Evolutionary conservation across 1,140 invertebrate genomes (phyloP), one percentile per base, ranked within the genome.

Genomic region (Caenorhabditis briggsae): DNA sequence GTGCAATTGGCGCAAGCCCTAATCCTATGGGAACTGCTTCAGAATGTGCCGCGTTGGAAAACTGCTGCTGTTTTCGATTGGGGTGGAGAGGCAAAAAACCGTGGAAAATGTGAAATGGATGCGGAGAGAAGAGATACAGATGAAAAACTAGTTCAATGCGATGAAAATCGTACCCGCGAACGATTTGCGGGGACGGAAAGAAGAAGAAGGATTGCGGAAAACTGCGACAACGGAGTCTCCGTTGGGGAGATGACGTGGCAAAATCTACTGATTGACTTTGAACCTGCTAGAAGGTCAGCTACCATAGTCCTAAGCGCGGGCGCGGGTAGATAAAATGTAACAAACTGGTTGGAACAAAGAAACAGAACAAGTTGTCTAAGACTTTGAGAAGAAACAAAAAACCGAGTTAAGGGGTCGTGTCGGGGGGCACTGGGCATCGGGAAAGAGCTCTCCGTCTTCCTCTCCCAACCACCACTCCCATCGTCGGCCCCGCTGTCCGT

Each of bases 141-240:
- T 9, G 14, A 78, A 78, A 78, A 78, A 78, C 70, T 78, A 78
- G 70, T 78, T 78, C 70, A 78, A 50, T 50, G 70, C 70, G 70
- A 78, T 78, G 70, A 46, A 78, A 78, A 78, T 78, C 70, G 70
- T 78, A 78, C 70, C 70, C 70, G 70, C 33, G 33, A 33, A 78
- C 70, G 43, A 23, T 41, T 50, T 18, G n/a, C 20, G 70, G 20
- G 9, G 70, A 3, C 3, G 41, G 61, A n/a, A 12, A 46, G 23
- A 25, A 46, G 41, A 33, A 65, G 61, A 65, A 65, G 50, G 59
- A 61, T 78, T 78, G 70, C 70, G 70, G 70, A 70, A 64, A 64
- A 64, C 56, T 58, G 56, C 56, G 56, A 58, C 5, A 20, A 11
- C 6, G 46, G 41, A 46, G 33, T 23, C 25, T 23, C 41, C n/a